Conservation (phyloP, 2,113 vertebrate genomes). For the Hyla sarda region DNA sequence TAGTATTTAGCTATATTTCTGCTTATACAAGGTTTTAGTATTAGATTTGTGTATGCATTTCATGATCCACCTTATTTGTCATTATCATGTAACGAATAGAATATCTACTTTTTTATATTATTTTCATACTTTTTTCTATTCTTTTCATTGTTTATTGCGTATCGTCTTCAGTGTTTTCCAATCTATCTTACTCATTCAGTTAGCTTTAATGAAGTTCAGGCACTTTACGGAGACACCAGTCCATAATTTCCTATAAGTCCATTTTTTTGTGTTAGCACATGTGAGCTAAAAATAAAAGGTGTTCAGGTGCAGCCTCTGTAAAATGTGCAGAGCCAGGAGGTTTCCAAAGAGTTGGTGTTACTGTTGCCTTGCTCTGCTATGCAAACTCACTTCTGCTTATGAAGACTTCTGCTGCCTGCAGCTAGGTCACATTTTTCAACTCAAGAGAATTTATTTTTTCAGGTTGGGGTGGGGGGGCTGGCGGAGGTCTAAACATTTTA, state of each 20-base stretch:
- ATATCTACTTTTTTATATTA: too few relatives aligned
- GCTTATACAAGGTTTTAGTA: background rate
- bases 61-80: background rate
- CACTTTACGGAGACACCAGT: background rate
- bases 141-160: too few relatives aligned
- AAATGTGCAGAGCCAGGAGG: background rate
- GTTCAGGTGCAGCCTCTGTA: slow-evolving; percentile 7
- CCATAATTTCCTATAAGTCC: background rate
- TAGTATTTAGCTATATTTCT: background rate
- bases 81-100: too few relatives aligned
- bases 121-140: too few relatives aligned
- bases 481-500: slow-evolving; percentile 6
- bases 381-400: background rate
- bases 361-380: background rate
- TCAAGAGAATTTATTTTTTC: background rate
- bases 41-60: background rate
- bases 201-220: background rate
- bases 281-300: background rate
- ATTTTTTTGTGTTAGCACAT: background rate
- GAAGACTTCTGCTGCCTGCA: slow-evolving; percentile 12
- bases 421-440: slow-evolving; percentile 37
- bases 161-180: too few relatives aligned
- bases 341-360: background rate
- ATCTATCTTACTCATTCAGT: too few relatives aligned
- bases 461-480: background rate